Base-by-base conservation (phyloP, 2,888 invertebrate genomes). In the Lasiommata megera region DNA sequence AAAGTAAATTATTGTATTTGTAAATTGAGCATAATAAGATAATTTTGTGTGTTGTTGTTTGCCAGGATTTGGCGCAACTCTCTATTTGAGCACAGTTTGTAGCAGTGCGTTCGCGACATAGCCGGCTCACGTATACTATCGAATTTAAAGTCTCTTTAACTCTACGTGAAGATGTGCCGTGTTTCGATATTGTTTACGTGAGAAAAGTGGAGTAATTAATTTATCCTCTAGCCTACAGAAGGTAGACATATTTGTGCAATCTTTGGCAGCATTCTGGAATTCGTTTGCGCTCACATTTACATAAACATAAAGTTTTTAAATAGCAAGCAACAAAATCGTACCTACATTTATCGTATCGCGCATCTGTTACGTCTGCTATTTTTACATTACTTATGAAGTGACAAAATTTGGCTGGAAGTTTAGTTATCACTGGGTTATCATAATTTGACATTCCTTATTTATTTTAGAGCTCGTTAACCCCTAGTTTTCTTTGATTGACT, bases 31-130 rank as follows among this genome's bases (percentile, higher is more conserved):
- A 23, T 57, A 51, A 47, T 56, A 48, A 60, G 56, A 58, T 60
- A 58, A 59, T 51, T 23, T 31, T 8, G 18, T 12, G 34, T 58
- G 58, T 56, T 56, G 44, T 54, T 61, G 46, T 54, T 61, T 61
- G 54, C 48, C 7, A 53, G 50, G 64, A 62, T 66, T 69, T 68
- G 67, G 68, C 68, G 67, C 62, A 48, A 50, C 52, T 63, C 64
- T 65, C 60, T 47, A 58, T 61, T 60, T 51, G 60, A 63, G 55
- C 61, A 60, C 64, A 66, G 61, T 60, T 58, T 57, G 55, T 61
- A 43, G 44, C 54, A 54, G 46, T 54, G 58, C 44, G 59, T 54
- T 47, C 51, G 38, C 43, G 43, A 50, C 60, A 53, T 57, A 48
- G 47, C 37, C 46, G 36, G 56, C 58, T 28, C 5, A 16, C 31